Evolutionary conservation across 2,888 invertebrate species (phyloP).

Genomic region (Muschampia staudingeri): DNA sequence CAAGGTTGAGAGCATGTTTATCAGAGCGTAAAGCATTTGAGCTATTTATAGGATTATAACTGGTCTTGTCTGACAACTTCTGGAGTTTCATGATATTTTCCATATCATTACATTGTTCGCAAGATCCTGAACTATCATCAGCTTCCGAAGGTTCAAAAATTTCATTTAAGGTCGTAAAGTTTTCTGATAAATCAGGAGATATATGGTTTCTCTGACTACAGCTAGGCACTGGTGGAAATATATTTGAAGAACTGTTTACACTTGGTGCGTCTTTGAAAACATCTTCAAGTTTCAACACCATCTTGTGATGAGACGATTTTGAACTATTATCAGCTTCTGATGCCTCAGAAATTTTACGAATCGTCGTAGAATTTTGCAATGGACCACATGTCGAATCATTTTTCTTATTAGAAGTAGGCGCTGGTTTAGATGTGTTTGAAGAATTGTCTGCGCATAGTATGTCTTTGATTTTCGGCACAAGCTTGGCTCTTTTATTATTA

Average conservation of each 20-base stretch:
- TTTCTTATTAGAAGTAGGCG: too few species aligned
- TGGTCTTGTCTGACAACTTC: background rate
- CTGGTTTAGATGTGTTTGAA: too few species aligned
- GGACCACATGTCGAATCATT: background rate
- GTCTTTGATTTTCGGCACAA: too few species aligned
- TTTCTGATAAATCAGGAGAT: background rate
- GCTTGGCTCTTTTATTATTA: background rate
- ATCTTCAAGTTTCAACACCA: too few species aligned
- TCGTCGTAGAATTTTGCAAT: background rate
- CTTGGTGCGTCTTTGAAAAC: too few species aligned
- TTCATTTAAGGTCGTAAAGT: background rate
- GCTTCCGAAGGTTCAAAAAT: background rate
- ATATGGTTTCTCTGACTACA: background rate
- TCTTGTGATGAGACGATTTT: background rate
- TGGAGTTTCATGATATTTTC: background rate
- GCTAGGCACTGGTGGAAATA: background rate
- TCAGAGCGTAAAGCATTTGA: background rate
- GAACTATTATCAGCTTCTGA: background rate
- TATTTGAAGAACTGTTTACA: too few species aligned
- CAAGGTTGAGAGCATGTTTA: background rate
- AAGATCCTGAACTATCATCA: background rate
- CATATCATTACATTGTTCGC: background rate
- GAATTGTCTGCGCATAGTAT: too few species aligned
- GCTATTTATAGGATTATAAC: background rate
- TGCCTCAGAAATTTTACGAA: background rate